Percentiles rank a stretch among this genome's conserved stretches.
phyloP scores from a whole-genome alignment of 1,140 invertebrate genomes.

The Drosophila varians region DNA sequence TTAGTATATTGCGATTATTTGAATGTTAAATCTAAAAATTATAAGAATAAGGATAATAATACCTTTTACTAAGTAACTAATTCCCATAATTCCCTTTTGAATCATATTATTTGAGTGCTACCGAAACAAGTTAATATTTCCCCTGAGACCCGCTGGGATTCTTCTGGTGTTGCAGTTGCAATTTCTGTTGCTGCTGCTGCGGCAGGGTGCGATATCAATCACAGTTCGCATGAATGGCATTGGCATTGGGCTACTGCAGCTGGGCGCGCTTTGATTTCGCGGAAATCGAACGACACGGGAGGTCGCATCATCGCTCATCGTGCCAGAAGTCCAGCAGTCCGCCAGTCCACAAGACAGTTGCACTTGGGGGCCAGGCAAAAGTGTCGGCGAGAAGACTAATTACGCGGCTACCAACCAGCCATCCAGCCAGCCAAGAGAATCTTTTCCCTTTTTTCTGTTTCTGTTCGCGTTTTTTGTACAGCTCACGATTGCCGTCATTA shows the following conservation, averaged over 20 bases:
- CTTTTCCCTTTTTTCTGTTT: slow-evolving; percentile 10
- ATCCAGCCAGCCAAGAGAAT: slow-evolving; percentile 25
- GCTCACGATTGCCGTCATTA: slow-evolving; percentile 70
- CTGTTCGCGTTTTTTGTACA: slow-evolving; percentile 5
- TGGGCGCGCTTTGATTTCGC: slow-evolving; percentile 77
- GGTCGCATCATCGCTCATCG: slow-evolving; percentile 79
- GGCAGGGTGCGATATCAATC: slow-evolving; percentile 64
- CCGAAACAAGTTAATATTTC: background rate
- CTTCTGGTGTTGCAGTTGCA: slow-evolving; percentile 2
- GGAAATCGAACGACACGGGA: slow-evolving; percentile 78
- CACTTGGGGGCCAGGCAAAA: slow-evolving; percentile 41
- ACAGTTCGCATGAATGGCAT: slow-evolving; percentile 70
- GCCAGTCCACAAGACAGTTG: slow-evolving; percentile 24
- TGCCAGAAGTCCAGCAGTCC: slow-evolving; percentile 27
- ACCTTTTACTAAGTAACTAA: too few relatives aligned
- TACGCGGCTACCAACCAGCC: slow-evolving; percentile 51
- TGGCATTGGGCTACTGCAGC: slow-evolving; percentile 66
- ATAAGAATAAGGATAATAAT: too few relatives aligned
- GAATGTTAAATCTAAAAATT: too few relatives aligned
- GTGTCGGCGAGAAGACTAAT: slow-evolving; percentile 78
- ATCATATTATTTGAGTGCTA: background rate
- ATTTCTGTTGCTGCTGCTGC: background rate
- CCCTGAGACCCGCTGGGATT: background rate
- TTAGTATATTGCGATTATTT: background rate
- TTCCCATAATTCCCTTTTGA: background rate